Conservation (phyloP, 2,888 invertebrate genomes). For the Argynnis bischoffii region DNA sequence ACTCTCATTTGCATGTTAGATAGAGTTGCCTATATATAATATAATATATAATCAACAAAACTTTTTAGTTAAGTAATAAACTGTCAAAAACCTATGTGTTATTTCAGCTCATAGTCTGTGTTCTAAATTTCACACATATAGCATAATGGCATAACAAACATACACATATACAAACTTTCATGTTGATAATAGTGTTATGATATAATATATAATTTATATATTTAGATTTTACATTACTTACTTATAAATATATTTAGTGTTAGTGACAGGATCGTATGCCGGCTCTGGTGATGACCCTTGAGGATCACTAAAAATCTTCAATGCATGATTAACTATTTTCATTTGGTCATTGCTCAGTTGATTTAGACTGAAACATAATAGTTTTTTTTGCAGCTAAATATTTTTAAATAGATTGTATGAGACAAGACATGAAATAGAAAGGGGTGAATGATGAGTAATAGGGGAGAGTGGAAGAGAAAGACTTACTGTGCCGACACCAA, state of each 20-base stretch:
- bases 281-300: slow-evolving; percentile 62
- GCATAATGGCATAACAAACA: too few species aligned
- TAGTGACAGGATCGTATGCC: slow-evolving; percentile 69
- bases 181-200: background rate
- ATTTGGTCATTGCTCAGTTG: slow-evolving; percentile 68
- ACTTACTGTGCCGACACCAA: background rate
- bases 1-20: too few species aligned
- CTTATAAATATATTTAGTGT: slow-evolving; percentile 73
- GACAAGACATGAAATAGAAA: too few species aligned
- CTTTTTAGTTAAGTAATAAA: too few species aligned
- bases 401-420: too few species aligned
- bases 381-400: background rate
- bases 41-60: too few species aligned
- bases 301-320: slow-evolving; percentile 68
- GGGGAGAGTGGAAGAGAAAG: background rate
- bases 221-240: slow-evolving; percentile 46
- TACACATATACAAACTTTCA: too few species aligned
- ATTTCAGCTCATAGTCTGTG: too few species aligned
- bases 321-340: slow-evolving; percentile 71
- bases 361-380: slow-evolving; percentile 61
- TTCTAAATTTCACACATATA: too few species aligned
- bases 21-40: too few species aligned
- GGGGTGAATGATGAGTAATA: too few species aligned
- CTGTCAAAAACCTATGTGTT: too few species aligned
- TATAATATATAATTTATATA: slow-evolving; percentile 4